phyloP scores from a whole-genome alignment of 2,113 vertebrate genomes.

The Periophthalmodon schlosseri region DNA sequence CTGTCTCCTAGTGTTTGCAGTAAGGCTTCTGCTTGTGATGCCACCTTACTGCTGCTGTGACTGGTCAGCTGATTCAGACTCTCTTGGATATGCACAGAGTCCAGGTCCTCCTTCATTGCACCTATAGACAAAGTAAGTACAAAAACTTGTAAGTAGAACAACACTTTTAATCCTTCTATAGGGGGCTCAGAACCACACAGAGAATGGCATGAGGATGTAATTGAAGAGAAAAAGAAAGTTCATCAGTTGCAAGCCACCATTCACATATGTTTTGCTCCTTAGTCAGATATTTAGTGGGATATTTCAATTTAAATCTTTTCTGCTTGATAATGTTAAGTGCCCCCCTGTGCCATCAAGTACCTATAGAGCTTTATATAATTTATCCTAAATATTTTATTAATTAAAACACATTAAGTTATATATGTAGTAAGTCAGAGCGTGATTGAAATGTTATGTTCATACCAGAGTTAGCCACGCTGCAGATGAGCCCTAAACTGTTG shows the following conservation, averaged over 20 bases:
- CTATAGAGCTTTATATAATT: neutral
- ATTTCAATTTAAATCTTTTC: neutral
- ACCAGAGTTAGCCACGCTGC: conserved; percentile 85
- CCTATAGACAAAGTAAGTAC: conserved; percentile 50
- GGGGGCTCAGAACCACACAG: neutral
- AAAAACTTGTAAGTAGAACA: neutral
- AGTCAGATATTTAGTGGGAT: neutral
- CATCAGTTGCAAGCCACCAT: too few relatives aligned
- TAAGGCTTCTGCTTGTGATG: conserved; percentile 76
- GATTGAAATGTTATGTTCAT: conserved; percentile 4
- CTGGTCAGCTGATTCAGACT: conserved; percentile 75
- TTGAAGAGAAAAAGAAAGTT: neutral
- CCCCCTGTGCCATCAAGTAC: neutral
- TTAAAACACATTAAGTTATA: neutral
- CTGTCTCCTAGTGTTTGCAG: conserved; percentile 68
- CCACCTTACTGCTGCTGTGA: conserved; percentile 78
- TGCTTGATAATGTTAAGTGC: neutral
- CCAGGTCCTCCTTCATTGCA: conserved; percentile 80
- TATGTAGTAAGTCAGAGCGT: neutral
- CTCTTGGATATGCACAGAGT: conserved; percentile 78
- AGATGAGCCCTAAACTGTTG: conserved; percentile 83
- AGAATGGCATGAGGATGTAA: neutral
- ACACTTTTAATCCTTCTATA: too few relatives aligned
- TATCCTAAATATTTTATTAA: neutral
- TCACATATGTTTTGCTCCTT: too few relatives aligned